Base-by-base conservation (phyloP, 2,888 invertebrate genomes). In the Papilio gigon region DNA sequence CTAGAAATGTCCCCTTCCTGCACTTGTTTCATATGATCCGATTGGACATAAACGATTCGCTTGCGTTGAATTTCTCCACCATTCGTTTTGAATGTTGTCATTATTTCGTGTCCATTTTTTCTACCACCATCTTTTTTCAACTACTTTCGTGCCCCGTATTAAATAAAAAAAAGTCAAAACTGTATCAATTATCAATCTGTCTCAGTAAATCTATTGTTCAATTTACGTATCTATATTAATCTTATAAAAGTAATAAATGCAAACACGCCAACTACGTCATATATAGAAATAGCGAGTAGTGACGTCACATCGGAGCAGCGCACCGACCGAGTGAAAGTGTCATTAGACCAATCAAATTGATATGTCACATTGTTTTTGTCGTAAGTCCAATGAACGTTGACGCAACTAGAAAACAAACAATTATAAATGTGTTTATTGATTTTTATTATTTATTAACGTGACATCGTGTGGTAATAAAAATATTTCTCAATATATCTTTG, bases 381-480 rank as follows among this genome's bases (percentile, higher is more conserved):
- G 30, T n/a, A 27, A 56, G 30, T 30, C 53, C 27, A 56, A 56
- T 56, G 53, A 56, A 56, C 53, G 53, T 56, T 30, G 17, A 56
- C 2, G 17, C 17, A 8, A 30, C 30, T 30, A n/a, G 30, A 56
- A 56, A 30, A 53, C n/a, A 53, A 53, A 56, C 22, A 30, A 47
- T 22, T 25, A 50, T 14, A 0, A 56, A 56, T 56, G 53, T 30
- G 8, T 56, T 30, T 56, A 56, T 56, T 56, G 27, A 30, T n/a
- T 47, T 56, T 56, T 56, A 56, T 56, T 56, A 35, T 62, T 30
- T 20, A 12, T 11, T 65, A 65, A 68, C 69, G 60, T 69, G 65
- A 69, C 25, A 35, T 65, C 61, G 65, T 61, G 65, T 65, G 69
- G 61, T 53, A 42, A 65, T 42, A 61, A 65, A 56, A 40, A 40